Conservation (phyloP, 2,113 vertebrate species). For the Danionella cerebrum region DNA sequence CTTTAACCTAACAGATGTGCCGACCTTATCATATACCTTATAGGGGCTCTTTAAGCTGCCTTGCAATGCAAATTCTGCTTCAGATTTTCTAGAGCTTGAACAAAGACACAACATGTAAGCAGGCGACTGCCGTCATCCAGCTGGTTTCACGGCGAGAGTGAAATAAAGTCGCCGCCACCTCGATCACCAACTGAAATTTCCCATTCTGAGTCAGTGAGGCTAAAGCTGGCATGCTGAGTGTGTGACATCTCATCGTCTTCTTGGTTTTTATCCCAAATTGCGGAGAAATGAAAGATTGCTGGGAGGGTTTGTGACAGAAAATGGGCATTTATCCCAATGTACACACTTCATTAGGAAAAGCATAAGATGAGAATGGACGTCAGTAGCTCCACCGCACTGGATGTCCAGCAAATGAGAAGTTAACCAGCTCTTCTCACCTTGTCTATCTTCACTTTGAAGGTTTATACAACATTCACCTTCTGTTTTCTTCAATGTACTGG, state of each 20-base stretch:
- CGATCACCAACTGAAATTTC: background rate
- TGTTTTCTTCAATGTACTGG: too few relatives aligned
- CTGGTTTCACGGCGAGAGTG: background rate
- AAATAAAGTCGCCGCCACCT: conserved; percentile 6
- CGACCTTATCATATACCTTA: too few relatives aligned
- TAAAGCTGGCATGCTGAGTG: conserved; percentile 37
- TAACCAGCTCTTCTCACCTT: too few relatives aligned
- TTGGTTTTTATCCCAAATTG: conserved; percentile 40
- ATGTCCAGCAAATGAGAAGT: too few relatives aligned
- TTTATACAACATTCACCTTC: too few relatives aligned
- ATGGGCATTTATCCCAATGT: conserved; percentile 26
- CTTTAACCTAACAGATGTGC: too few relatives aligned
- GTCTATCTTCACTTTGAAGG: too few relatives aligned
- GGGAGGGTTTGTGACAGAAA: conserved; percentile 25
- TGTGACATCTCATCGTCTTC: conserved; percentile 33
- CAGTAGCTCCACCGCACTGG: too few relatives aligned
- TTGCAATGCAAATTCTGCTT: background rate
- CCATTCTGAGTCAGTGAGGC: background rate
- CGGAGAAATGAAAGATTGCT: conserved; percentile 50
- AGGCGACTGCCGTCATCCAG: background rate
- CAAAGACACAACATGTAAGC: background rate
- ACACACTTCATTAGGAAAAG: too few relatives aligned
- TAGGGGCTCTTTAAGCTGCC: too few relatives aligned
- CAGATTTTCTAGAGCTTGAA: background rate
- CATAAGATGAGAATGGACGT: too few relatives aligned